Evolutionary conservation across 92 coral and sea anemone species (phyloP), one percentile per base, ranked within the genome.

Genomic region (Umimayanthus chanpuru): DNA sequence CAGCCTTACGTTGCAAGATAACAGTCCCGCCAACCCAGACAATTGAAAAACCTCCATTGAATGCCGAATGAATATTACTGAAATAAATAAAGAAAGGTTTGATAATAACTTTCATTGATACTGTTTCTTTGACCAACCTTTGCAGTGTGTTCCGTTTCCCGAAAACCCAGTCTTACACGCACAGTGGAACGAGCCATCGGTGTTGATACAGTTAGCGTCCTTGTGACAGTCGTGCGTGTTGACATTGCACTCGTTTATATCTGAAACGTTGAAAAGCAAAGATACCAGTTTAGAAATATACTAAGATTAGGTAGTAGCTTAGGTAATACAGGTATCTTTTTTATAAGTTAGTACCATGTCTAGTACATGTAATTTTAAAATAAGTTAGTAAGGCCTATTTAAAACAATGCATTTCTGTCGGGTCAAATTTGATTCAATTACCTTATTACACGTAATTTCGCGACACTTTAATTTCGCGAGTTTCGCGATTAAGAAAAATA

Each of bases 161-260:
- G 16, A 47, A 18, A 68, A 83, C 26, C 87, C 87, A 68, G 67
- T 70, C 26, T 83, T 83, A 83, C 87, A 83, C 1, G 66, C 64
- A 43, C 87, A 83, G 87, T 43, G 79, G 36, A 83, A 83, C 28
- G 87, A 83, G 18, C 77, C 87, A 71, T 83, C 87, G 0, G 66
- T 83, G 87, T 83, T 83, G 44, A 83, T 44, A 70, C 87, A 83
- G 44, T 49, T 28, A 41, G 77, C 87, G n/a, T 83, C 41, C 65
- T 71, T 47, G 79, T 70, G 87, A 44, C 87, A 83, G 14, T 83
- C 41, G 78, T 83, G 78, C 6, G 78, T 16, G 30, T 70, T 83
- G 66, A 70, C 49, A 4, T 71, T 76, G 39, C 87, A 83, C 73
- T 83, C 87, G 36, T 83, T 50, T 18, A 70, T 68, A 72, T 83